Percentiles rank a stretch among this genome's conserved stretches.
These are phyloP conservation scores for Notocelia uddmanniana DNA, from an alignment of 2,888 invertebrate genomes.

Conservation along the genomic window DNA sequence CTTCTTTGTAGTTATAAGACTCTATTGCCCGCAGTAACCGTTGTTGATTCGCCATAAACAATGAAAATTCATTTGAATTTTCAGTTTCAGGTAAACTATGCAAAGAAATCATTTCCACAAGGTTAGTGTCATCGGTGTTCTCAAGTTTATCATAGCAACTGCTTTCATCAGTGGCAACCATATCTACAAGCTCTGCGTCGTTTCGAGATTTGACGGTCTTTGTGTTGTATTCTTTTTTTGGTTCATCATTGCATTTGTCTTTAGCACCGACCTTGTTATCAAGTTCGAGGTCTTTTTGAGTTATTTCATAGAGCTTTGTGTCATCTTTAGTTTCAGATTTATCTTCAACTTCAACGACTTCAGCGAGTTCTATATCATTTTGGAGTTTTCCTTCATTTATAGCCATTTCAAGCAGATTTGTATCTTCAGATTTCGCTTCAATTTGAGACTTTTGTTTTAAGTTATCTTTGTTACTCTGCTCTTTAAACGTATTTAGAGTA, in stretches of 20 bases:
- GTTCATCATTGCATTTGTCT: not conserved
- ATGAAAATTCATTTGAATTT: constrained; percentile 55
- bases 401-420: not conserved
- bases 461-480: not conserved
- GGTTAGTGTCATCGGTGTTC: constrained; percentile 49
- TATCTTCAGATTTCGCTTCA: not conserved
- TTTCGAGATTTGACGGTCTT: not conserved
- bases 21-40: constrained; percentile 60
- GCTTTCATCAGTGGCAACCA: no score
- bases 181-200: not conserved
- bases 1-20: constrained; percentile 47
- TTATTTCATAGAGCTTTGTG: constrained; percentile 51
- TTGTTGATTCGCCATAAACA: constrained; percentile 62
- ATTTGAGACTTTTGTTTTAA: not conserved
- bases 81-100: constrained; percentile 32
- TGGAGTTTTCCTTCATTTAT: not conserved
- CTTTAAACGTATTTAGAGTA: not conserved
- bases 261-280: not conserved
- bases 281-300: not conserved
- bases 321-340: constrained; percentile 21
- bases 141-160: not conserved
- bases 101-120: constrained; percentile 50
- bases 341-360: not conserved
- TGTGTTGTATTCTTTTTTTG: not conserved
- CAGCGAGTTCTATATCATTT: not conserved